Conservation (phyloP, 2,888 invertebrate species). For the Melipona beecheii region DNA sequence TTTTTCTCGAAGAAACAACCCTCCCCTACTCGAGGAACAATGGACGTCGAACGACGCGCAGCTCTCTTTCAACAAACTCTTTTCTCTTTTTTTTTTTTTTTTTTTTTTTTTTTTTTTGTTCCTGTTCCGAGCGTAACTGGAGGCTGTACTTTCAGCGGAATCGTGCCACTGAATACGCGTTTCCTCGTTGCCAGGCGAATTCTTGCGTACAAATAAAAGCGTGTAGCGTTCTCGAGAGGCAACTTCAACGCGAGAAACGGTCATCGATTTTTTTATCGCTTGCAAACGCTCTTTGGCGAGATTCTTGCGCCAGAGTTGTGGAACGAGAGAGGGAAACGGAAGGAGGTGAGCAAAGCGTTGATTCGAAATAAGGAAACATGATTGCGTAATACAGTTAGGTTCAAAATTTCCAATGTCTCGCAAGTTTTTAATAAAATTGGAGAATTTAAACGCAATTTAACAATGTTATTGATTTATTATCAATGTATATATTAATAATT, state of each 20-base stretch:
- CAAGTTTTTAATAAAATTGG: too few relatives aligned
- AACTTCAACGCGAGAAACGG: background rate
- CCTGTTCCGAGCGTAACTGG: background rate
- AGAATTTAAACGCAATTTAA: too few relatives aligned
- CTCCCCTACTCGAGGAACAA: constrained; percentile 26
- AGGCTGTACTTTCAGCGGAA: constrained; percentile 22
- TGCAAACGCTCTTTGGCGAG: background rate
- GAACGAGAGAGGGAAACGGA: background rate
- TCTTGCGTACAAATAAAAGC: constrained; percentile 15
- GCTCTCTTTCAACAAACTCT: background rate
- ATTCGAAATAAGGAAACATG: background rate
- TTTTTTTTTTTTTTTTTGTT: too few relatives aligned
- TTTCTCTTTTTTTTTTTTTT: too few relatives aligned
- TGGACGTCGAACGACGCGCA: constrained; percentile 33
- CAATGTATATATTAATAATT: too few relatives aligned
- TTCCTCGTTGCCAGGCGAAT: background rate
- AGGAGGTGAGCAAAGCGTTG: background rate
- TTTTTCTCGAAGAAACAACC: constrained; percentile 28
- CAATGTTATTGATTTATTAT: too few relatives aligned
- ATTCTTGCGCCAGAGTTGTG: background rate
- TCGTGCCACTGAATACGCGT: constrained; percentile 14
- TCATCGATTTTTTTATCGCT: background rate
- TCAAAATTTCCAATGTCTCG: too few relatives aligned
- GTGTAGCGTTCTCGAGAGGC: constrained; percentile 14
- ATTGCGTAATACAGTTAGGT: background rate